Evolutionary conservation across 1,140 invertebrate species (phyloP).

Genomic region (Micrasema longulum): DNA sequence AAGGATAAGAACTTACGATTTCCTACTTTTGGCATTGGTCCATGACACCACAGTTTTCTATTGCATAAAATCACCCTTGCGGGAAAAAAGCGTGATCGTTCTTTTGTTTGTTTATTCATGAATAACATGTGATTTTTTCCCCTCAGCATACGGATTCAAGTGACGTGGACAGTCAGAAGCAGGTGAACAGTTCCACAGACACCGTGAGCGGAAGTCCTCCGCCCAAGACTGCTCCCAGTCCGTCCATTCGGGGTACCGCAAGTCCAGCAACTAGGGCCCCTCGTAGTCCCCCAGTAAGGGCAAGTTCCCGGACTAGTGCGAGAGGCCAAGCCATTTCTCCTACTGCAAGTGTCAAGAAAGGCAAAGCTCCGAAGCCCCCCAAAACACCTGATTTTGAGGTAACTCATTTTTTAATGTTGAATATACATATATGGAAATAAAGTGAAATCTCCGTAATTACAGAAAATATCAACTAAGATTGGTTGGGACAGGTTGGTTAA

Average conservation of each 20-base stretch:
- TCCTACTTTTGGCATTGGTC: too few species aligned
- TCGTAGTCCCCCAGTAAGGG: neutral
- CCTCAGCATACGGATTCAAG: conserved; percentile 49
- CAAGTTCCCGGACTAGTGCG: neutral
- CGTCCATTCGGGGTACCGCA: conserved; percentile 5
- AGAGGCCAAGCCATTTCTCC: neutral
- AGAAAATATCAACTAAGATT: too few species aligned
- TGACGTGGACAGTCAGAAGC: conserved; percentile 51
- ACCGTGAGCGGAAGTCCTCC: conserved; percentile 47
- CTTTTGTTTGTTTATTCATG: conserved; percentile 3
- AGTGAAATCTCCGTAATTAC: too few species aligned
- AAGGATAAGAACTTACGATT: too few species aligned
- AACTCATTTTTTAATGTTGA: too few species aligned
- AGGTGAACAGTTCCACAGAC: conserved; percentile 50
- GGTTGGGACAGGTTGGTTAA: too few species aligned
- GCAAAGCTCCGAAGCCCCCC: conserved; percentile 34
- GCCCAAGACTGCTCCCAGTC: conserved; percentile 21
- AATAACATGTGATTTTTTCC: too few species aligned
- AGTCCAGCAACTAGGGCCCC: conserved; percentile 34
- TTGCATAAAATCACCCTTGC: neutral
- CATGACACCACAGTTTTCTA: too few species aligned
- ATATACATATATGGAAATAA: too few species aligned
- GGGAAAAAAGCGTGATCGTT: neutral
- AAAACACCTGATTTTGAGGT: conserved; percentile 51
- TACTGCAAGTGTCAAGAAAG: conserved; percentile 26